These are phyloP conservation scores for Apotomis capreana DNA, from an alignment of 2,888 invertebrate genomes.

Conservation along the genomic window DNA sequence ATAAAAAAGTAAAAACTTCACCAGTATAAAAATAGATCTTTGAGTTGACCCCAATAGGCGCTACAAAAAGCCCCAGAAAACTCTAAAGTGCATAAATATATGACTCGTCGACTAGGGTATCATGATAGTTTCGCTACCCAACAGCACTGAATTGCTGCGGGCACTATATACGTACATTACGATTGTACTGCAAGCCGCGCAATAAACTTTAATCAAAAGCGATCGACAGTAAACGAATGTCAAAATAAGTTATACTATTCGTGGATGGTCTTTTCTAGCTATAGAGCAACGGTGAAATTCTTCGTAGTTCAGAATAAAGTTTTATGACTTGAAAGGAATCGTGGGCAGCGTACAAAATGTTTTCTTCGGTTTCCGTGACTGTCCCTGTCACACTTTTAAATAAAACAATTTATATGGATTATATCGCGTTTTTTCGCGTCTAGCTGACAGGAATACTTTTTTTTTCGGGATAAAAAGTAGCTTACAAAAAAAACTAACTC, in stretches of 20 bases:
- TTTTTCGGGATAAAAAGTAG: no score
- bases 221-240: constrained; percentile 38
- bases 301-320: not conserved
- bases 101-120: constrained; percentile 6
- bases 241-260: constrained; percentile 6
- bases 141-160: constrained; percentile 55
- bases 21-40: no score
- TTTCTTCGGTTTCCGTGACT: not conserved
- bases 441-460: no score
- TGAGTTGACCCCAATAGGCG: no score
- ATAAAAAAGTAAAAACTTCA: no score
- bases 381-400: not conserved
- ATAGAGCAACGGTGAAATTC: not conserved
- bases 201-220: constrained; percentile 40
- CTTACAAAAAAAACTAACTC: no score
- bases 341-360: not conserved
- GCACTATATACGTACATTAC: constrained; percentile 44
- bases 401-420: not conserved
- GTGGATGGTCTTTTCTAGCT: not conserved
- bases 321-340: not conserved
- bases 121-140: constrained; percentile 43
- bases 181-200: constrained; percentile 41
- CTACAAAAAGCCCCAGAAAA: no score
- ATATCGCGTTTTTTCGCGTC: no score
- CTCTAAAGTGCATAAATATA: not conserved